phyloP scores from a whole-genome alignment of 2,797 vertebrate species.

The Hippocampus kuda region DNA sequence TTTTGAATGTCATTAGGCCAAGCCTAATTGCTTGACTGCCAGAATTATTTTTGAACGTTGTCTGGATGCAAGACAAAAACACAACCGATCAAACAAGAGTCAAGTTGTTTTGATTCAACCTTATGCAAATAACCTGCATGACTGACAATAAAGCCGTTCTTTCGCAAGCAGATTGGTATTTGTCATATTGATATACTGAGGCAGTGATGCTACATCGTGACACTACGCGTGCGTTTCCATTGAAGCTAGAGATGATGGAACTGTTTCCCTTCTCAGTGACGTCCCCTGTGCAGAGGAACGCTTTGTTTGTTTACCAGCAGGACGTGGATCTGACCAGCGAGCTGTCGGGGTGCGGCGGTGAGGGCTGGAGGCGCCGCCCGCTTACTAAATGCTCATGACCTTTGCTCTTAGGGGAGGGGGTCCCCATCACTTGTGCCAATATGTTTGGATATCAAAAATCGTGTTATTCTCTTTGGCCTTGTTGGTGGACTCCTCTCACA shows the following conservation, averaged over 20 bases:
- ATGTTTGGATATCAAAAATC: background rate
- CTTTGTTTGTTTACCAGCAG: slow-evolving; percentile 79
- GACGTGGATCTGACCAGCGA: slow-evolving; percentile 79
- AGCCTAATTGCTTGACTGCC: background rate
- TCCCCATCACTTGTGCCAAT: background rate
- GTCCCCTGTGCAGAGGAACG: slow-evolving; percentile 60
- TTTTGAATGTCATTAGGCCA: background rate
- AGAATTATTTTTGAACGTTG: background rate
- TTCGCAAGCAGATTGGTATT: background rate
- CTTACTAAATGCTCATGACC: slow-evolving; percentile 3
- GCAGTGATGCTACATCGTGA: background rate
- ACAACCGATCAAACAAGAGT: no score
- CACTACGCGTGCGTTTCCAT: background rate
- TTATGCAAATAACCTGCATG: background rate
- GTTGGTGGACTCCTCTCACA: background rate
- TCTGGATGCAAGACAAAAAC: background rate
- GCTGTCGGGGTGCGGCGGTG: slow-evolving; percentile 62
- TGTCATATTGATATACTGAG: no score
- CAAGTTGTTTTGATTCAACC: background rate
- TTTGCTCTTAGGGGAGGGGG: background rate
- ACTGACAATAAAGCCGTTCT: background rate
- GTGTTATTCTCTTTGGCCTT: background rate
- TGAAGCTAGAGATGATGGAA: slow-evolving; percentile 18
- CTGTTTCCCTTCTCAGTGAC: slow-evolving; percentile 67
- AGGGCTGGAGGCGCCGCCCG: slow-evolving; percentile 52